Evolutionary conservation across 2,113 vertebrate species (phyloP), one percentile per base, ranked within the genome.

Genomic region (Chamaetylas fuelleborni): DNA sequence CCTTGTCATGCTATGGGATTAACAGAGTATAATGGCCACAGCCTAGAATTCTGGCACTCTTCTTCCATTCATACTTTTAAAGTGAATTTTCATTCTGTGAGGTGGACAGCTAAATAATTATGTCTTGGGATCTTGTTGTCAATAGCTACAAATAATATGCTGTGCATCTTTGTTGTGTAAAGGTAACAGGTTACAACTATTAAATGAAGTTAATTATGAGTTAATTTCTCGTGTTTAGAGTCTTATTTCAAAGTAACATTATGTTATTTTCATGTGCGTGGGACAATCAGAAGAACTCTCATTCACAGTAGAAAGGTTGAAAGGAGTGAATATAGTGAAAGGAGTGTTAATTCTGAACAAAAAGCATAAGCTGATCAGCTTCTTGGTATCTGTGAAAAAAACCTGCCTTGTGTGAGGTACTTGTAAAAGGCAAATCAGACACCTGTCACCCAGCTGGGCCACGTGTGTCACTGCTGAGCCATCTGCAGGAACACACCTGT

Each of bases 391-490:
- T 51, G 6, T 19, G n/a, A 9, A 34, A 72, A 58, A 61, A 66
- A 65, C 12, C 85, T 94, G 85, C 61, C 88, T 94, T 74, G 51
- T 74, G 54, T 51, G 81, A 95, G 90, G 87, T 90, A 66, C 90
- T 97, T 95, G 95, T 95, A 92, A 95, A 97, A 95, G 64, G 91
- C 88, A 94, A 97, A 96, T 90, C 95, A 93, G 97, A 93, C 88
- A 97, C 93, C 93, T 72, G 93, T 94, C 95, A 95, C 69, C 95
- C 97, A 98, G 96, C 96, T 92, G 84, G 65, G 51, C 94, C 9
- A 69, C 26, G 36, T 94, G 95, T 94, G 71, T 83, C 91, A 95
- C 92, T 92, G 96, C 90, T 53, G 94, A 92, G 95, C 97, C 97
- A 97, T 97, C 97, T 98, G 97, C 93, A 96, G 92, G 73, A 93